Percentiles rank a stretch among this genome's conserved stretches.
Conservation (phyloP, 2,113 vertebrate genomes). For the Typhlomys cinereus region DNA sequence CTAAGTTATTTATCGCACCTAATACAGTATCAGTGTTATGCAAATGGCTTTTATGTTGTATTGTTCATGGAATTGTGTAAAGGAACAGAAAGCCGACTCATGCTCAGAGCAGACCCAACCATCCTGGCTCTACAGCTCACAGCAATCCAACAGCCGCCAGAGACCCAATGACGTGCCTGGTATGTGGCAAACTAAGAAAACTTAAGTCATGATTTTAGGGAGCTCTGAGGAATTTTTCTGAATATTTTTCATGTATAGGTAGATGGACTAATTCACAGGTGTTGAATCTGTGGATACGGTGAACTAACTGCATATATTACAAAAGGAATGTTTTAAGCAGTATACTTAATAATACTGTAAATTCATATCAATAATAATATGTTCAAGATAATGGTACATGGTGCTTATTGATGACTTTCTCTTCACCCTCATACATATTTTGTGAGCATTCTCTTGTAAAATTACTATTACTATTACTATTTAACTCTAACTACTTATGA, state of each 20-base stretch:
- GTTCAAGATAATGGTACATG: neutral
- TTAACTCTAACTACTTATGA: neutral
- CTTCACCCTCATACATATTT: neutral
- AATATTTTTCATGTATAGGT: neutral
- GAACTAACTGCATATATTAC: neutral
- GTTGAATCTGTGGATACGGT: neutral
- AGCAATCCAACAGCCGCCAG: neutral
- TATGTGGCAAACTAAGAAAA: neutral
- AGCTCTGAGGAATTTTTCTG: neutral
- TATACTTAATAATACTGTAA: neutral
- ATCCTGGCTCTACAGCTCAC: neutral
- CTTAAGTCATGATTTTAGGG: neutral
- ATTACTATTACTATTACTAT: neutral
- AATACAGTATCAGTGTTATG: neutral
- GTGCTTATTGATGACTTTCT: neutral
- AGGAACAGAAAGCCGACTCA: neutral
- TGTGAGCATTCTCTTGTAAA: neutral
- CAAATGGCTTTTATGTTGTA: neutral
- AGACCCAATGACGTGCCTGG: neutral
- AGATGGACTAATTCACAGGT: neutral
- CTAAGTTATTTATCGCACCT: neutral
- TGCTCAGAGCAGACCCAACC: neutral
- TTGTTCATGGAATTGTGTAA: neutral
- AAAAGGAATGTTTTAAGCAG: neutral
- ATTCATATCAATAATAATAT: neutral